Percentiles rank a stretch among this genome's conserved stretches.
These are phyloP conservation scores for Noturus placidus DNA, from an alignment of 2,113 vertebrate genomes.

Conservation along the genomic window DNA sequence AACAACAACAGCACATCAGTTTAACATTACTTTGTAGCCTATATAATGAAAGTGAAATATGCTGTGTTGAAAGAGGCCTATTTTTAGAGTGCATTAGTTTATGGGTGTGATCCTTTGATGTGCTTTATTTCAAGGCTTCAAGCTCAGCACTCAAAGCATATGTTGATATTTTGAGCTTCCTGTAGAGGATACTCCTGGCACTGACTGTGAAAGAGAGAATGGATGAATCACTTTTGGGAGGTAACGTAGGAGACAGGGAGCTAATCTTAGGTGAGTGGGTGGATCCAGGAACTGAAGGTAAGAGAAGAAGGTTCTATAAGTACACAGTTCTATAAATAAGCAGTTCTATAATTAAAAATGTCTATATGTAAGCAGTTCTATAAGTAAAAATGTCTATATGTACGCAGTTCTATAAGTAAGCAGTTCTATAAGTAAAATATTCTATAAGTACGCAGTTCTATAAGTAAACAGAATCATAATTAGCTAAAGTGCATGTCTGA, in stretches of 20 bases:
- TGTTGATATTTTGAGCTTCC: conserved; percentile 21
- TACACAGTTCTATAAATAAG: not conserved
- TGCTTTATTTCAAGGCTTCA: not conserved
- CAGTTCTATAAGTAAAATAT: too few relatives aligned
- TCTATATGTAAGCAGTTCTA: too few relatives aligned
- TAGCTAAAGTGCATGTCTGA: not conserved
- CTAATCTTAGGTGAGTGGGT: conserved; percentile 45
- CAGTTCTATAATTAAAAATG: too few relatives aligned
- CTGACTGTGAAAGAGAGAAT: conserved; percentile 14
- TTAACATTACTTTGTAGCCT: not conserved
- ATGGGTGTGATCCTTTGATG: not conserved
- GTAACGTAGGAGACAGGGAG: conserved; percentile 36
- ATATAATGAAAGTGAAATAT: not conserved
- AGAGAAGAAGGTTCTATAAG: conserved; percentile 3
- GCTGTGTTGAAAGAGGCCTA: not conserved
- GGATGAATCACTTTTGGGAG: conserved; percentile 34
- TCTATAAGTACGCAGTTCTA: too few relatives aligned
- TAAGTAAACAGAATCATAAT: not conserved
- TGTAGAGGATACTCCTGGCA: conserved; percentile 25
- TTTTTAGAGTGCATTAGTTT: conserved; percentile 7
- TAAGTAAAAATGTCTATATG: too few relatives aligned
- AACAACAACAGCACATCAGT: not conserved
- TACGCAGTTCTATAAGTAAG: too few relatives aligned
- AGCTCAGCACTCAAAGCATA: not conserved
- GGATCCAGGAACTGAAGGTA: conserved; percentile 7